Base-by-base conservation (phyloP, 2,888 invertebrate genomes). In the Habrosyne pyritoides region DNA sequence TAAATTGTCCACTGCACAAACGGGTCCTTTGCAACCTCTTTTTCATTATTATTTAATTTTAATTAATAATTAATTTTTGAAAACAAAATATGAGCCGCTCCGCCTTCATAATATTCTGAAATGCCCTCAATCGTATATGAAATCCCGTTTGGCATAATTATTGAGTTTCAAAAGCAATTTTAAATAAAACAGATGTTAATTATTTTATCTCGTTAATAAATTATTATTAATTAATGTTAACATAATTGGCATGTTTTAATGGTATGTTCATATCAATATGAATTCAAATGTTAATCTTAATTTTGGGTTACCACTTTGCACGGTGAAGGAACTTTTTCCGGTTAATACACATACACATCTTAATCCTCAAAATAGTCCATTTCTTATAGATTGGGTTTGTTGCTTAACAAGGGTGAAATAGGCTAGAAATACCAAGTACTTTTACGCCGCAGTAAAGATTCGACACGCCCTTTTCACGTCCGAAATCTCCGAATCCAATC, bases 401-500 rank as follows among this genome's bases (percentile, higher is more conserved):
- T 2, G 2, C 14, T 36, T 6, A 36, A 36, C 36, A 36, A 36
- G 36, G 42, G 18, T 42, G 18, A 42, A 42, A 18, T 36, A 36
- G 36, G 36, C 46, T 33, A 33, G 30, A 30, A 26, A 47, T 28
- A 3, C n/a, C 21, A 21, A 47, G 10, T 28, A 47, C 47, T 22
- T 47, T 53, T 53, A 53, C 47, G 21, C 28, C 47, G 30, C 46
- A 46, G 28, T 51, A 51, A 47, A 50, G 18, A 50, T 42, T 24
- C 54, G 46, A 26, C 50, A 54, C 48, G 46, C 42, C 22, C 42
- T 26, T 47, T 55, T 18, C 18, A 47, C 26, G 51, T 30, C 21
- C n/a, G 30, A 56, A 59, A 64, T 69, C 61, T 61, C 59, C 59
- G 62, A 68, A 70, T 57, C 60, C 64, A 69, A 69, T 67, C 69